phyloP scores from a whole-genome alignment of 2,888 invertebrate genomes.

The Meiosimyza platycephala region DNA sequence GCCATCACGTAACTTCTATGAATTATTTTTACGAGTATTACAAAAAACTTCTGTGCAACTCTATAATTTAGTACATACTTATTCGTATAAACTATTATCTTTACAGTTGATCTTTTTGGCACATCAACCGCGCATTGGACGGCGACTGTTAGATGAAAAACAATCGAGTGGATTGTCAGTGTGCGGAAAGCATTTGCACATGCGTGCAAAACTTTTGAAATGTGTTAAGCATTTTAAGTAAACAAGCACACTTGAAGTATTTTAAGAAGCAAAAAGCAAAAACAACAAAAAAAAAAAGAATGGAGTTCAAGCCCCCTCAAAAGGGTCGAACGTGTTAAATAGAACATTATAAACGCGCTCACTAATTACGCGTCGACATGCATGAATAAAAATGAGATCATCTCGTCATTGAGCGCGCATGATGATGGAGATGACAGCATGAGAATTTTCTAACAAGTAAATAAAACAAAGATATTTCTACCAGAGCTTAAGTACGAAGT shows the following conservation, averaged over 20 bases:
- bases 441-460: background rate
- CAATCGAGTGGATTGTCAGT: background rate
- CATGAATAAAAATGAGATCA: constrained; percentile 29
- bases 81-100: constrained; percentile 4
- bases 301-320: background rate
- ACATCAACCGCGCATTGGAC: constrained; percentile 10
- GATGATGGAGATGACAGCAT: background rate
- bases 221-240: background rate
- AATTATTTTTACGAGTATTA: constrained; percentile 53
- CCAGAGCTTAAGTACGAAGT: no score
- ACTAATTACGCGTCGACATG: background rate
- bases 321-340: background rate
- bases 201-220: constrained; percentile 23
- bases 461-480: background rate
- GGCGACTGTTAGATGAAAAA: background rate
- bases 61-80: constrained; percentile 1
- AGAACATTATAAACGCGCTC: background rate
- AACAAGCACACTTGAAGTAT: constrained; percentile 10
- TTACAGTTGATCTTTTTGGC: constrained; percentile 30
- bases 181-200: constrained; percentile 5
- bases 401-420: constrained; percentile 8
- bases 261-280: background rate
- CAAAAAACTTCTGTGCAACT: background rate
- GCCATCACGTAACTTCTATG: constrained; percentile 58
- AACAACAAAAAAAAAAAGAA: constrained; percentile 15